Evolutionary conservation across 2,113 vertebrate genomes (phyloP), one percentile per base, ranked within the genome.

Genomic region (Ptyas mucosa): DNA sequence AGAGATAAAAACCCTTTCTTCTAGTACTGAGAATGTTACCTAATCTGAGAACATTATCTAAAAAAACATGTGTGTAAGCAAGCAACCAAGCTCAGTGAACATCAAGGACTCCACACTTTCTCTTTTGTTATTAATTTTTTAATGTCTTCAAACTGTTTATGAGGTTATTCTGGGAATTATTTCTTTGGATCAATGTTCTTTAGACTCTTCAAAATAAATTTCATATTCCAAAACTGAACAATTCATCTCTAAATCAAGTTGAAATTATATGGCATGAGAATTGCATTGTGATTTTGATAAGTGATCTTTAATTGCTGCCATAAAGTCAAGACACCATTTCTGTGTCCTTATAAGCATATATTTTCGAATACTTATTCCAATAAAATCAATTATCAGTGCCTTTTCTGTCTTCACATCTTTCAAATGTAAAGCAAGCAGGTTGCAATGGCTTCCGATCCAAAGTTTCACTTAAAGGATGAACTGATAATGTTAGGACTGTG

Each of bases 131-230:
- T 96, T 96, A 90, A 61, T 95, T 58, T 94, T 14, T 90, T 95
- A 58, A 96, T 29, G 52, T 89, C 95, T 89, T 97, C 96, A 26
- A 91, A 89, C 88, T 97, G 94, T 91, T 94, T 92, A 85, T 92
- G 90, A 53, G 95, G 95, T 93, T 96, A n/a, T 39, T 95, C 94
- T 89, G 97, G 95, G 93, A 97, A 97, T 64, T 57, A 96, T 94
- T 95, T 96, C 53, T 96, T 96, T 54, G 94, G 96, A 94, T 96
- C 97, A 94, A 98, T 92, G 26, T 95, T 96, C 55, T 94, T 95
- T 91, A 97, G 95, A 96, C 93, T 96, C 96, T 96, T 97, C 97
- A 96, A 97, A 97, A 96, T 96, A 97, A 51, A 89, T 96, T 96
- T 97, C 96, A 95, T 97, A 95, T 96, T 97, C 97, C 91, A 96